Conservation (phyloP, 1,140 invertebrate species). For the Pseudachorutes palmiensis region DNA sequence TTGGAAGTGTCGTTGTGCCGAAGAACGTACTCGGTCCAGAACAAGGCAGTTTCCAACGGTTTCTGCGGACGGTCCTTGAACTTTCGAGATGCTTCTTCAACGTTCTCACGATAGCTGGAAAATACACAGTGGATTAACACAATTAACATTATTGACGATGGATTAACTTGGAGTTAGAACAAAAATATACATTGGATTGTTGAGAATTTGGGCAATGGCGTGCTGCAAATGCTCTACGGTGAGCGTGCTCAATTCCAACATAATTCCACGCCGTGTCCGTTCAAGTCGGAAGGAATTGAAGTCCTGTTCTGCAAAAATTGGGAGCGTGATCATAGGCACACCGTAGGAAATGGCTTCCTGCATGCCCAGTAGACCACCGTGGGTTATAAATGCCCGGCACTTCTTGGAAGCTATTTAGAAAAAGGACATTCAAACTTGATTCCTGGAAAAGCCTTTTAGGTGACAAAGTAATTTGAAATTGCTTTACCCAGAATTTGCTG, state of each 20-base stretch:
- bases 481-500: conserved; percentile 34
- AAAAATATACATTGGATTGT: conserved; percentile 8
- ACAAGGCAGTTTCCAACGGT: conserved; percentile 44
- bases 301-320: conserved; percentile 43
- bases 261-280: conserved; percentile 19
- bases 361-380: conserved; percentile 44
- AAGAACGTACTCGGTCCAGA: conserved; percentile 52
- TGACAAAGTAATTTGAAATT: not conserved
- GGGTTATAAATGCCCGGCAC: conserved; percentile 46
- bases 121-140: too few relatives aligned
- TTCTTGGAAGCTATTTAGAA: conserved; percentile 10
- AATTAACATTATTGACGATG: too few relatives aligned
- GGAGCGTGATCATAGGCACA: conserved; percentile 43
- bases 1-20: conserved; percentile 40
- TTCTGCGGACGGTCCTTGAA: conserved; percentile 40
- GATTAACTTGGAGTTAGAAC: too few relatives aligned
- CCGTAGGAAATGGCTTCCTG: conserved; percentile 42
- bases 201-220: conserved; percentile 21
- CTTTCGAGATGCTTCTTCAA: not conserved
- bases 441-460: not conserved
- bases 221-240: conserved; percentile 17
- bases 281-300: conserved; percentile 30
- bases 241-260: conserved; percentile 21
- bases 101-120: conserved; percentile 9
- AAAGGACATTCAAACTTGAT: not conserved